Evolutionary conservation across 1,140 invertebrate genomes (phyloP).

Genomic region (Gryon sp.): DNA sequence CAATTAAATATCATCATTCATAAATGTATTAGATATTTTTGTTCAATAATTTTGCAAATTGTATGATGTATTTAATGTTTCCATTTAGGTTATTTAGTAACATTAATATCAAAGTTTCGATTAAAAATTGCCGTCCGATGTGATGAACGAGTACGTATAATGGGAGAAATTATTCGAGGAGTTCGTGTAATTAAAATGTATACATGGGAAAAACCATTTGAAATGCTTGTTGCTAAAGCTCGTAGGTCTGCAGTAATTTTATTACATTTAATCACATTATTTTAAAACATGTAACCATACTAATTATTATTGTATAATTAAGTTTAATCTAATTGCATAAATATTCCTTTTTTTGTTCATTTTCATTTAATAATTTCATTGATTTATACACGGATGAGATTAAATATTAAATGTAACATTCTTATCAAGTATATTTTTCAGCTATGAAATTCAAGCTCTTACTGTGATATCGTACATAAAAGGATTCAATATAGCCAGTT

Average conservation of each 20-base stretch:
- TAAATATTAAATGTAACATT: too few relatives aligned
- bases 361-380: too few relatives aligned
- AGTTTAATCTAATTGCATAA: too few relatives aligned
- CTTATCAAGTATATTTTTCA: too few relatives aligned
- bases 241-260: conserved; percentile 72
- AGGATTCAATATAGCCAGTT: conserved; percentile 84
- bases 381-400: too few relatives aligned
- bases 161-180: conserved; percentile 89
- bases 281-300: too few relatives aligned
- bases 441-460: conserved; percentile 84
- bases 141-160: conserved; percentile 87
- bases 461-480: conserved; percentile 85
- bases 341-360: too few relatives aligned
- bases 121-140: conserved; percentile 83
- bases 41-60: too few relatives aligned
- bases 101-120: conserved; percentile 81
- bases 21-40: too few relatives aligned
- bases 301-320: too few relatives aligned
- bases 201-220: conserved; percentile 85
- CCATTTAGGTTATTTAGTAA: conserved; percentile 83
- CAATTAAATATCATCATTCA: too few relatives aligned
- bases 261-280: too few relatives aligned
- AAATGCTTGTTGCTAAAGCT: conserved; percentile 78
- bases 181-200: conserved; percentile 90
- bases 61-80: conserved; percentile 16